Percentiles rank a stretch among this genome's conserved stretches.
Evolutionary conservation across 2,113 vertebrate species (phyloP).

Genomic region (Rissa tridactyla): DNA sequence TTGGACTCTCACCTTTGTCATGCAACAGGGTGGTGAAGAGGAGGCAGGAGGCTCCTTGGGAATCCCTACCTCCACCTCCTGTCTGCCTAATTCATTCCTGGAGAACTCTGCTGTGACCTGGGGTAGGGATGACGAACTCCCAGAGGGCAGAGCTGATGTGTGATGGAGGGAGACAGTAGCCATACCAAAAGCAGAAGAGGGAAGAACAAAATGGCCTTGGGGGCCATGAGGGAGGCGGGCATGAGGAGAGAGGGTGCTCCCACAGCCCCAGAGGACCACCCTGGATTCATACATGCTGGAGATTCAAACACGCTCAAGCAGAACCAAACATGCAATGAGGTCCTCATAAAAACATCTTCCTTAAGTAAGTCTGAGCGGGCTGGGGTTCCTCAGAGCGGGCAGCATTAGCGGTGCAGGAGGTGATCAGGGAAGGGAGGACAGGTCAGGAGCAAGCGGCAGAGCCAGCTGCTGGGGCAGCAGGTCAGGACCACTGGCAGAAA

Average conservation of each 20-base stretch:
- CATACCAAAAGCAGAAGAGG: background rate
- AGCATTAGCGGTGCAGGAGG: background rate
- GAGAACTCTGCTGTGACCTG: background rate
- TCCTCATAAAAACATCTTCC: background rate
- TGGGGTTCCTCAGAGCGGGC: background rate
- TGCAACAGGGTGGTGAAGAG: background rate
- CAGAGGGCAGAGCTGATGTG: background rate
- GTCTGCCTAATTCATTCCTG: background rate
- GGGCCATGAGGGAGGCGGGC: background rate
- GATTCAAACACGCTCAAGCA: background rate
- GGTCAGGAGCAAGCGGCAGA: background rate
- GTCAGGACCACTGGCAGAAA: background rate
- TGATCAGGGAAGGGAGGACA: background rate
- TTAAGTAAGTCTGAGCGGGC: background rate
- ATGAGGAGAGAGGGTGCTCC: background rate
- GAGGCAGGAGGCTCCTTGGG: background rate
- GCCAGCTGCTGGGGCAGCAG: background rate
- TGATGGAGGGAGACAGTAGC: background rate
- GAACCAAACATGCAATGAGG: background rate
- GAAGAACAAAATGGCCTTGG: background rate
- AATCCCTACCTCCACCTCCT: background rate
- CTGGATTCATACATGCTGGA: rapidly evolving
- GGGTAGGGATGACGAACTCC: background rate
- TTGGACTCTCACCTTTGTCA: background rate
- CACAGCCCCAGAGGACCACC: background rate